Conservation (phyloP, 2,888 invertebrate species). For the Fragum whitleyi region DNA sequence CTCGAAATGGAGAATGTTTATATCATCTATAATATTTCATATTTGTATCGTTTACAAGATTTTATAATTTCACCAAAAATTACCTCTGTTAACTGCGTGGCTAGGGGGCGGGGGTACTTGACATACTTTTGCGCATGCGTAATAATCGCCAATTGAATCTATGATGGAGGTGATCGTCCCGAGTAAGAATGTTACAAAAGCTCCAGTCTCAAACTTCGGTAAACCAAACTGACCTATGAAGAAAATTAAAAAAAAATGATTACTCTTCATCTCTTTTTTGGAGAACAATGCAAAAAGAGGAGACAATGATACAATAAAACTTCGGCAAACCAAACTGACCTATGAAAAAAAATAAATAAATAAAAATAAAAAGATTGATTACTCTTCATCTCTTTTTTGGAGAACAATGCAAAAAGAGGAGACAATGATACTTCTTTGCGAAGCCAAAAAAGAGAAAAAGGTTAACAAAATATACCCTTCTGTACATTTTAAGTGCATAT, state of each 20-base stretch:
- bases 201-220: conserved; percentile 63
- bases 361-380: no score
- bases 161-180: conserved; percentile 70
- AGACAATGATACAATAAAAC: background rate
- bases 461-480: no score
- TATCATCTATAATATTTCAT: no score
- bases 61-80: no score
- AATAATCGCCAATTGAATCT: conserved; percentile 91
- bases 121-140: conserved; percentile 90
- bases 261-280: background rate
- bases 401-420: no score
- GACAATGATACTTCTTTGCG: no score
- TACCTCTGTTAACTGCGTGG: conserved; percentile 91
- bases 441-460: no score
- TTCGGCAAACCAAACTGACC: background rate
- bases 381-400: no score
- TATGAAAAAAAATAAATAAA: background rate
- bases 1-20: no score
- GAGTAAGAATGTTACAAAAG: conserved; percentile 68
- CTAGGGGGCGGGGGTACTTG: conserved; percentile 92
- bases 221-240: conserved; percentile 73
- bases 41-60: no score
- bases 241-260: no score
- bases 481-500: no score
- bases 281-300: background rate